These are phyloP conservation scores for Cydia fagiglandana DNA, from an alignment of 1,140 invertebrate genomes.

Conservation along the genomic window DNA sequence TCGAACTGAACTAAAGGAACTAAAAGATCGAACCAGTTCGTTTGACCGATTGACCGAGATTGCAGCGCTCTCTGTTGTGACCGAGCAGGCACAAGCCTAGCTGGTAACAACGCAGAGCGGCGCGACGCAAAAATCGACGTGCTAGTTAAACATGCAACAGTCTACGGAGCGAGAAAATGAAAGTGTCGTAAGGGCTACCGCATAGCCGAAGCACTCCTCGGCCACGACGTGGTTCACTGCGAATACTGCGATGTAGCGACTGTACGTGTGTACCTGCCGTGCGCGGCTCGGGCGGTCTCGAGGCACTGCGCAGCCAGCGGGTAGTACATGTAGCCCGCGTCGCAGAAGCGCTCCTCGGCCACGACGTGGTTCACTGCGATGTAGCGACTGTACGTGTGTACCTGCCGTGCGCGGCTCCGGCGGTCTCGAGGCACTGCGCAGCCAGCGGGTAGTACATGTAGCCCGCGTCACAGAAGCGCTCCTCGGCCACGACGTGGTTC, in stretches of 20 bases:
- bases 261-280: conserved; percentile 19
- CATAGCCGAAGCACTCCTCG: conserved; percentile 91
- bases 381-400: conserved; percentile 40
- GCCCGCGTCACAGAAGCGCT: conserved; percentile 94
- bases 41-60: too few relatives aligned
- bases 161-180: too few relatives aligned
- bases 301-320: conserved; percentile 80
- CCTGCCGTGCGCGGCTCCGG: not conserved
- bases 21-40: too few relatives aligned
- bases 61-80: too few relatives aligned
- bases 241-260: conserved; percentile 83
- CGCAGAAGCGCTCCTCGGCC: conserved; percentile 92
- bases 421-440: too few relatives aligned
- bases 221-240: conserved; percentile 93
- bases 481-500: conserved; percentile 94
- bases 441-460: conserved; percentile 97
- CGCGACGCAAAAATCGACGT: too few relatives aligned
- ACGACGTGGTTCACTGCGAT: conserved; percentile 95
- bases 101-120: too few relatives aligned
- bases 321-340: conserved; percentile 98
- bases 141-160: too few relatives aligned
- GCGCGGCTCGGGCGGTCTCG: too few relatives aligned
- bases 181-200: conserved; percentile 72
- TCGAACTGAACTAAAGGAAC: too few relatives aligned
- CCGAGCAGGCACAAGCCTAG: too few relatives aligned